Evolutionary conservation across 1,140 invertebrate genomes (phyloP).

Genomic region (Euborellia annulipes): DNA sequence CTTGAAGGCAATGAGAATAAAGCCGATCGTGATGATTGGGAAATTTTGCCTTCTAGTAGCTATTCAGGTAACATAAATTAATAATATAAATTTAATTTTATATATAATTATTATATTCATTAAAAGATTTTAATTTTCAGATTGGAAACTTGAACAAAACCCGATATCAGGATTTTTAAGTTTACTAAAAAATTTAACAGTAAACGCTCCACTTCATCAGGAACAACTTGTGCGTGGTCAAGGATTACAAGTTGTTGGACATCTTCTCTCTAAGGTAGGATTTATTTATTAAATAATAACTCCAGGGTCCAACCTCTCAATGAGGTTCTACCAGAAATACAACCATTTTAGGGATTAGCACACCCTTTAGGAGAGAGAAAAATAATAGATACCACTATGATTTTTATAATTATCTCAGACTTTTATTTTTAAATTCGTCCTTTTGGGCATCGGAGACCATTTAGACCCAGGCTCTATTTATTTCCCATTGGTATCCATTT

Average conservation of each 20-base stretch:
- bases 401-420: no score
- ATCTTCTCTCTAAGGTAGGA: constrained; percentile 36
- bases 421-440: no score
- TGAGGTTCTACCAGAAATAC: constrained; percentile 1
- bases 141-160: constrained; percentile 42
- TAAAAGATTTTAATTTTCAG: constrained; percentile 22
- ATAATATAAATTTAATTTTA: no score
- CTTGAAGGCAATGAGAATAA: constrained; percentile 2
- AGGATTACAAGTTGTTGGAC: constrained; percentile 38
- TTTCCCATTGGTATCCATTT: no score
- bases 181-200: constrained; percentile 37
- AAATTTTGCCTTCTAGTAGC: constrained; percentile 36
- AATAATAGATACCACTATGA: no score
- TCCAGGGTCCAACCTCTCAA: no score
- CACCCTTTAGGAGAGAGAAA: no score
- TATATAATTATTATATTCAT: no score
- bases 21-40: constrained; percentile 35
- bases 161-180: constrained; percentile 42
- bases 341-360: no score
- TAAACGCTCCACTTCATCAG: constrained; percentile 37
- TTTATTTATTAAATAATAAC: no score
- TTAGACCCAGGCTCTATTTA: no score
- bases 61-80: constrained; percentile 23
- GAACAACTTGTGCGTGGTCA: constrained; percentile 38
- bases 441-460: no score